These are phyloP conservation scores for Phalera bucephala DNA, from an alignment of 2,888 invertebrate species.

Conservation along the genomic window DNA sequence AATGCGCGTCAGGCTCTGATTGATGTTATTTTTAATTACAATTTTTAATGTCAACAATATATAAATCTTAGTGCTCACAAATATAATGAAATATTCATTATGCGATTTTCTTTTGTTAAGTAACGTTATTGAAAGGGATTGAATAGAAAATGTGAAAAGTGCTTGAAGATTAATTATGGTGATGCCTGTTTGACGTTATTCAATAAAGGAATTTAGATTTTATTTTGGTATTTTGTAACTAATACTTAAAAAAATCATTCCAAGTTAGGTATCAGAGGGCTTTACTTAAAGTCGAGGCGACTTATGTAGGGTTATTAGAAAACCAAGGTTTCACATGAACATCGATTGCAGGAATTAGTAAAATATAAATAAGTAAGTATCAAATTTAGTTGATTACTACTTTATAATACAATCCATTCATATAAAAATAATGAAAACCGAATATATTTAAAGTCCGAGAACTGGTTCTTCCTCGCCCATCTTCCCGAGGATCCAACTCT, in stretches of 20 bases:
- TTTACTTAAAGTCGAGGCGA: too few relatives aligned
- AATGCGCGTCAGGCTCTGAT: constrained; percentile 45
- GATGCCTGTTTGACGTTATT: too few relatives aligned
- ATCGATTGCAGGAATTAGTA: too few relatives aligned
- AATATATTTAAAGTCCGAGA: background rate
- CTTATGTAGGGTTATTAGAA: too few relatives aligned
- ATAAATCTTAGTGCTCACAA: constrained; percentile 55
- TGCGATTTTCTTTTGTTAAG: constrained; percentile 17
- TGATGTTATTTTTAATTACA: constrained; percentile 70
- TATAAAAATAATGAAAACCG: too few relatives aligned
- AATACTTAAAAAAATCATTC: too few relatives aligned
- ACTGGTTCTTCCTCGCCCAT: background rate
- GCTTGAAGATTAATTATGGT: background rate
- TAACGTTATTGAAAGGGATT: constrained; percentile 14
- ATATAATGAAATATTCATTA: constrained; percentile 44
- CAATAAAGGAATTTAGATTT: background rate
- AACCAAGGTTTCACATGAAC: too few relatives aligned
- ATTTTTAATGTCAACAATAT: constrained; percentile 64
- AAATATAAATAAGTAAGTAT: too few relatives aligned
- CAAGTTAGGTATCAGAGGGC: too few relatives aligned
- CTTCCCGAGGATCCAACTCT: constrained; percentile 21
- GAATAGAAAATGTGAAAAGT: constrained; percentile 8
- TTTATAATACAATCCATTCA: too few relatives aligned
- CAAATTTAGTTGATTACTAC: too few relatives aligned
- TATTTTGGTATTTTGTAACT: too few relatives aligned